Evolutionary conservation across 2,888 invertebrate species (phyloP).

Genomic region (Ophioninae sp.): DNA sequence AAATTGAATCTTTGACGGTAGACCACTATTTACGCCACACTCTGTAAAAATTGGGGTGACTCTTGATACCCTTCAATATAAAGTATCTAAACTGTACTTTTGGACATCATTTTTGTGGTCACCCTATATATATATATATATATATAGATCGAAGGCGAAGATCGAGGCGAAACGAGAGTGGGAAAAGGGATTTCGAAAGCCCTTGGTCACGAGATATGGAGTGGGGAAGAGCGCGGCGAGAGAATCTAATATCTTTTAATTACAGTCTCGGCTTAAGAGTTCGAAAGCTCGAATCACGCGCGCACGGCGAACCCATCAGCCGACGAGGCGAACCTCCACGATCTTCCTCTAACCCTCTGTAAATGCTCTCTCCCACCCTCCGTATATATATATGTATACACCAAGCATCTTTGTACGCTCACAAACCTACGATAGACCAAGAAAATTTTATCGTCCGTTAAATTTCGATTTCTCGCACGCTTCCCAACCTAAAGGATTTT

Average conservation of each 20-base stretch:
- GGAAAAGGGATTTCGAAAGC: slow-evolving; percentile 52
- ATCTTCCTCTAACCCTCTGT: slow-evolving; percentile 8
- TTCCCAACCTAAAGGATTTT: slow-evolving; percentile 23
- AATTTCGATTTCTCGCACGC: slow-evolving; percentile 57
- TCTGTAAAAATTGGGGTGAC: too few relatives aligned
- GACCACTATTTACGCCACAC: too few relatives aligned
- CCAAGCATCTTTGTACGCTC: slow-evolving; percentile 1
- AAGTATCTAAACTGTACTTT: not conserved
- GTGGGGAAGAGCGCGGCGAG: slow-evolving; percentile 38
- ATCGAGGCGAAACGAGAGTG: slow-evolving; percentile 32
- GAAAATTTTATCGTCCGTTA: slow-evolving; percentile 62
- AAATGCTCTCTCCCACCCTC: too few relatives aligned
- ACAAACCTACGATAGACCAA: slow-evolving; percentile 20
- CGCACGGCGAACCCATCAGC: slow-evolving; percentile 8
- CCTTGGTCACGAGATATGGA: slow-evolving; percentile 26
- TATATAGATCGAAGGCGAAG: slow-evolving; percentile 20
- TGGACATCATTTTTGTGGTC: not conserved
- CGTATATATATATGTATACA: too few relatives aligned
- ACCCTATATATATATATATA: not conserved
- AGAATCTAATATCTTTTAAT: slow-evolving; percentile 63
- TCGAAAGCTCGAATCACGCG: slow-evolving; percentile 63
- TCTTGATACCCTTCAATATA: too few relatives aligned
- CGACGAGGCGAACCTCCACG: slow-evolving; percentile 21
- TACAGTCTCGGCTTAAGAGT: slow-evolving; percentile 61
- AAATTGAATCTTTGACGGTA: too few relatives aligned